Conservation (phyloP, 2,888 invertebrate species). For the Hylaea fasciaria region DNA sequence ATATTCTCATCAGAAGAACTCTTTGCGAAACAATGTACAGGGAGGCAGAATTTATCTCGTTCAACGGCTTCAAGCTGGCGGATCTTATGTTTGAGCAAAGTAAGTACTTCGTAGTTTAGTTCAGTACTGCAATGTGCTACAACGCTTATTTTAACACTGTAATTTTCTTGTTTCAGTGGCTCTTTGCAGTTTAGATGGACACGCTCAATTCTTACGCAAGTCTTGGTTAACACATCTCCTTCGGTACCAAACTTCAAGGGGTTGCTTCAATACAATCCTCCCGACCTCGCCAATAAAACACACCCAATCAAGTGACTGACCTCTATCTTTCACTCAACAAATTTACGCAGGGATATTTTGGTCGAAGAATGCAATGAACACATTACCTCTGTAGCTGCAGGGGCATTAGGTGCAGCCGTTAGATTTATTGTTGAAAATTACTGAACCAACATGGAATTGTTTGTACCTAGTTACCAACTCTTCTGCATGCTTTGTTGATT, state of each 20-base stretch:
- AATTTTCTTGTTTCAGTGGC: conserved; percentile 48
- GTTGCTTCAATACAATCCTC: conserved; percentile 49
- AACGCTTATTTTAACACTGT: too few relatives aligned
- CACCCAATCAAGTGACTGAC: too few relatives aligned
- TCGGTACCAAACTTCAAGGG: conserved; percentile 47
- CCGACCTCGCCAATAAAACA: background rate
- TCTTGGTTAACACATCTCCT: conserved; percentile 51
- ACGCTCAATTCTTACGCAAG: conserved; percentile 53
- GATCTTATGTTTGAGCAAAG: conserved; percentile 64
- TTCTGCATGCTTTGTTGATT: too few relatives aligned
- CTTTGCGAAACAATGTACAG: conserved; percentile 48
- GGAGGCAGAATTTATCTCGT: conserved; percentile 54
- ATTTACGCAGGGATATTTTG: background rate
- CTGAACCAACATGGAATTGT: background rate
- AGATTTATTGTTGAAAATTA: conserved; percentile 43
- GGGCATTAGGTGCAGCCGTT: conserved; percentile 43
- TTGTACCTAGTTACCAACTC: too few relatives aligned
- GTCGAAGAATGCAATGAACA: conserved; percentile 48
- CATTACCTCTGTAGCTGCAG: conserved; percentile 50
- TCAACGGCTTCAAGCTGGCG: conserved; percentile 40
- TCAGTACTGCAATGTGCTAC: too few relatives aligned
- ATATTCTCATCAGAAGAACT: conserved; percentile 38
- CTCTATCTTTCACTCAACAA: background rate
- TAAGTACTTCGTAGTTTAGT: conserved; percentile 46
- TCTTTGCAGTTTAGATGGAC: conserved; percentile 55